A percentile compares a stretch with the other conserved stretches of the same genome.
Conservation (phyloP, 2,797 vertebrate species). For the Ctenochaetus hawaiiensis region DNA sequence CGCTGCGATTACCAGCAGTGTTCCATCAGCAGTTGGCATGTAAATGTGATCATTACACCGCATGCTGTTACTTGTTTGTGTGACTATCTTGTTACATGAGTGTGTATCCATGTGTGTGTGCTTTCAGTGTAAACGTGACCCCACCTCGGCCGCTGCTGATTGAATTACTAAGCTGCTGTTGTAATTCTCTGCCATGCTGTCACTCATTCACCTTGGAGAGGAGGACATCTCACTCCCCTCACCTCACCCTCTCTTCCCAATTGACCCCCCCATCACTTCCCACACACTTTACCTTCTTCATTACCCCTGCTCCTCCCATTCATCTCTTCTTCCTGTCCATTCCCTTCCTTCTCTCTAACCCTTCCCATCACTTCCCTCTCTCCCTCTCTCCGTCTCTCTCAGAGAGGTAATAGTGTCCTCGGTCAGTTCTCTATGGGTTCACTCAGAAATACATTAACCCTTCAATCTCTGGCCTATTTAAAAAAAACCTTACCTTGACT, state of each 20-base stretch:
- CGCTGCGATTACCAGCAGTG: not conserved
- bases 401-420: constrained; percentile 64
- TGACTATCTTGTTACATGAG: constrained; percentile 9
- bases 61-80: constrained; percentile 6
- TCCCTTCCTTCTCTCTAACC: constrained; percentile 12
- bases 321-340: constrained; percentile 7
- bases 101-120: not conserved
- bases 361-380: constrained; percentile 26
- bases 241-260: constrained; percentile 2
- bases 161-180: constrained; percentile 41
- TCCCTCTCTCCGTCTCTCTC: constrained; percentile 17
- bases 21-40: not conserved
- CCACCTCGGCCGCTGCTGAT: constrained; percentile 15
- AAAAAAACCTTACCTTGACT: constrained; percentile 68
- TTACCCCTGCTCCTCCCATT: not conserved
- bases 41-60: constrained; percentile 7
- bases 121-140: constrained; percentile 11
- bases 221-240: constrained; percentile 26
- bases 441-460: constrained; percentile 76
- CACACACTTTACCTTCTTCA: too few relatives aligned
- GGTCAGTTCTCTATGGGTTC: constrained; percentile 71
- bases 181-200: constrained; percentile 42
- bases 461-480: constrained; percentile 74
- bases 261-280: too few relatives aligned
- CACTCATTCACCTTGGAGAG: constrained; percentile 57